phyloP scores from a whole-genome alignment of 2,888 invertebrate species.

The Andrena bucephala region DNA sequence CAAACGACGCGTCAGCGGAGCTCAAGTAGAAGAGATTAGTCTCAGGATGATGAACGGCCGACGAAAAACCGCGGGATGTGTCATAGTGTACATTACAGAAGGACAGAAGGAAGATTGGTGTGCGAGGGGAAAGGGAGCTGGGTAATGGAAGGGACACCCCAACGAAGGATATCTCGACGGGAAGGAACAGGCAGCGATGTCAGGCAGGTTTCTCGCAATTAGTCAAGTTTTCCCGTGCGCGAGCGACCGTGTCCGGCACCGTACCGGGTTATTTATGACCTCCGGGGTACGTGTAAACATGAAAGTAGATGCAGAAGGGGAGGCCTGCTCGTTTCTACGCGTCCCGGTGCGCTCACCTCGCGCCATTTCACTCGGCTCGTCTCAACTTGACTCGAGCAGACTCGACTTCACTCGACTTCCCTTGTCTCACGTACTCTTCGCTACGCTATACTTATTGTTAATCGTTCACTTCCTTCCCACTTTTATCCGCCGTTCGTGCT shows the following conservation, averaged over 20 bases:
- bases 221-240: conserved; percentile 70
- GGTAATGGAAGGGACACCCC: conserved; percentile 44
- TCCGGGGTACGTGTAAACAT: conserved; percentile 61
- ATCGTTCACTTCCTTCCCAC: conserved; percentile 18
- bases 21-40: conserved; percentile 78
- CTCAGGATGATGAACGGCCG: conserved; percentile 72
- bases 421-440: background rate
- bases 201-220: conserved; percentile 73
- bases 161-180: conserved; percentile 66
- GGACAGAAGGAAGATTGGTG: conserved; percentile 41
- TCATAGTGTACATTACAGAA: conserved; percentile 67
- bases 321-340: conserved; percentile 35
- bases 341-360: conserved; percentile 13
- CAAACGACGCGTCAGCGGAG: conserved; percentile 73
- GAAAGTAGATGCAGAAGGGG: conserved; percentile 65
- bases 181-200: conserved; percentile 70
- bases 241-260: conserved; percentile 63
- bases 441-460: conserved; percentile 13
- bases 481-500: background rate
- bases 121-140: conserved; percentile 11
- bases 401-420: background rate
- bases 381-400: conserved; percentile 9
- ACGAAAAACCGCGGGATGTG: conserved; percentile 72
- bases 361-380: conserved; percentile 15
- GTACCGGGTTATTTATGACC: conserved; percentile 66